Evolutionary conservation across 2,888 invertebrate genomes (phyloP), one percentile per base, ranked within the genome.

Genomic region (Drosophila nigritarsus): DNA sequence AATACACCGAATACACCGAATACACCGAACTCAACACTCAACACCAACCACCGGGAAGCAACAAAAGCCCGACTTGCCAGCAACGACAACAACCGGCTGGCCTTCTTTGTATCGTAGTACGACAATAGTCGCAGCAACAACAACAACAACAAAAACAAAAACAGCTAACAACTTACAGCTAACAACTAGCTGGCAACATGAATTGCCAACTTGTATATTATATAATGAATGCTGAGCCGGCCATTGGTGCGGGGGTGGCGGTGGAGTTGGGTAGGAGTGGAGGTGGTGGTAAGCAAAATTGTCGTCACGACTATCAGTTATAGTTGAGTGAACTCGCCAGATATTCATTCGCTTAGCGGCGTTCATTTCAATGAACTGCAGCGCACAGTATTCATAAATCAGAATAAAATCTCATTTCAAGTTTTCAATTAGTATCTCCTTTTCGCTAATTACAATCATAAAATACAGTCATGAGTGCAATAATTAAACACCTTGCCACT

Each of bases 291-390:
- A 32, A 40, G 38, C 20, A 45, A 60, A 70, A 64, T 20, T 80
- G 77, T 80, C 81, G 78, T 78, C 78, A 78, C 77, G 81, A 76
- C 51, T 71, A 54, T 61, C 68, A 63, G 75, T 80, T 72, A 76
- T 80, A 76, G 84, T 89, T 85, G 84, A 85, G 38, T 85, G 84
- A 85, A 85, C 84, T 72, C 90, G 38, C 15, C 24, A 69, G 20
- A 53, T 53, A 54, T 40, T 65, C 9, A 62, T 50, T 55, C 58
- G 65, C 45, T 58, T 65, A 56, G 32, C 40, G 50, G 32, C 50
- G 27, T 56, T 59, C 48, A 71, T 86, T 88, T 72, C 80, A 86
- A 67, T 88, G 81, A 89, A 80, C 81, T 76, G 87, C 73, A 60
- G 2, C 29, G 20, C 30, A 30, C 15, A 53, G 38, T 67, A 48